phyloP scores from a whole-genome alignment of 2,888 invertebrate genomes.

The Drosophila incognita region DNA sequence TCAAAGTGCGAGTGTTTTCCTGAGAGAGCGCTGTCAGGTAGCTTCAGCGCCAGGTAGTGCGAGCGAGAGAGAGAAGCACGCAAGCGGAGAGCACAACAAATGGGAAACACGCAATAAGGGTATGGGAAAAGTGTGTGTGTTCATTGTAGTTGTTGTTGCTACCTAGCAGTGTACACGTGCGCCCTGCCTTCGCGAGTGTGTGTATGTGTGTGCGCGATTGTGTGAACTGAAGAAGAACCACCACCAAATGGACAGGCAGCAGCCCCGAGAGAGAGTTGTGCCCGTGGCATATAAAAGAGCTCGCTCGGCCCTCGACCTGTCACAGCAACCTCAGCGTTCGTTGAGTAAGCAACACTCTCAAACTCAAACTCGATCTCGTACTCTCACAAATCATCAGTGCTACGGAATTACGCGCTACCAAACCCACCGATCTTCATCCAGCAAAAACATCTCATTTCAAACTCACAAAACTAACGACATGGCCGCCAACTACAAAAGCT shows the following conservation, averaged over 20 bases:
- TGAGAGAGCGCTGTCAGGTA: slow-evolving; percentile 51
- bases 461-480: slow-evolving; percentile 43
- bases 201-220: slow-evolving; percentile 49
- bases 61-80: slow-evolving; percentile 37
- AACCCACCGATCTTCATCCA: slow-evolving; percentile 12
- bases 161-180: slow-evolving; percentile 69
- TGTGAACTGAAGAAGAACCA: slow-evolving; percentile 72
- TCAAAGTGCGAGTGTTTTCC: slow-evolving; percentile 28
- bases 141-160: slow-evolving; percentile 47
- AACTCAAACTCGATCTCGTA: slow-evolving; percentile 30
- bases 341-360: slow-evolving; percentile 74
- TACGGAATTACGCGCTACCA: slow-evolving; percentile 42
- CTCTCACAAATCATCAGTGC: slow-evolving; percentile 28
- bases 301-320: slow-evolving; percentile 81
- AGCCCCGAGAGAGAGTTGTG: slow-evolving; percentile 41
- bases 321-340: slow-evolving; percentile 82
- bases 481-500: slow-evolving; percentile 91
- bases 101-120: slow-evolving; percentile 79
- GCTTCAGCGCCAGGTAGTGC: slow-evolving; percentile 35
- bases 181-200: slow-evolving; percentile 38
- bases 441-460: neutral
- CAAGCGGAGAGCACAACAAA: slow-evolving; percentile 32
- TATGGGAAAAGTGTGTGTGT: slow-evolving; percentile 61
- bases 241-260: slow-evolving; percentile 61
- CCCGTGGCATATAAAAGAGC: slow-evolving; percentile 77